Evolutionary conservation across 1,140 invertebrate species (phyloP).

Genomic region (Trachelipus rathkii): DNA sequence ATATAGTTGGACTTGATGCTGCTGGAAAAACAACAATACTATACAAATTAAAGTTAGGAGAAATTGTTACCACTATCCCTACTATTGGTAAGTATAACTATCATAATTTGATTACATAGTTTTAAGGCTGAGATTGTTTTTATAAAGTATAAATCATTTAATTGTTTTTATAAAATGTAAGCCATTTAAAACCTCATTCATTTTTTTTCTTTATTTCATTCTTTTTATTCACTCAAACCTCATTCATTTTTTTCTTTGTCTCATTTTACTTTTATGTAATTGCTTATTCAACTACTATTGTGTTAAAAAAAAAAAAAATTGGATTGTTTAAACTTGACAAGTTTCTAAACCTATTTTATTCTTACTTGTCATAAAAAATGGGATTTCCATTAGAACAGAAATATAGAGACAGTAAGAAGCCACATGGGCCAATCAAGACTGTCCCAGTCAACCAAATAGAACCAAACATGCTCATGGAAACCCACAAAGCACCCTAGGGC

Average conservation of each 20-base stretch:
- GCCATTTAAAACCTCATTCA: background rate
- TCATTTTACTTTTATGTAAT: constrained; percentile 12
- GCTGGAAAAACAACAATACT: constrained; percentile 99
- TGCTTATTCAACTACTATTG: background rate
- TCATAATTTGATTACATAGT: background rate
- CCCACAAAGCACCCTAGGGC: too few species aligned
- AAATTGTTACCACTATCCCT: constrained; percentile 99
- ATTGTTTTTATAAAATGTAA: constrained; percentile 1
- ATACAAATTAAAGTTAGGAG: constrained; percentile 99
- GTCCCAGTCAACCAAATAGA: too few species aligned
- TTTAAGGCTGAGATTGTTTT: constrained; percentile 29
- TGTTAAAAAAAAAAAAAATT: too few species aligned
- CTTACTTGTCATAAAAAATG: background rate
- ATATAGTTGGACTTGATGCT: constrained; percentile 82
- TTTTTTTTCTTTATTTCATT: constrained; percentile 21
- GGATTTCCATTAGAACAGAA: background rate
- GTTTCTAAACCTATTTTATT: background rate
- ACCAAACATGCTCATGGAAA: too few species aligned
- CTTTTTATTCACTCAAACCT: too few species aligned
- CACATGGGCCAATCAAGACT: too few species aligned
- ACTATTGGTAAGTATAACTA: constrained; percentile 80
- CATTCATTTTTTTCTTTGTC: constrained; percentile 12
- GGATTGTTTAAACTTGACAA: too few species aligned
- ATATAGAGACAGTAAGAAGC: too few species aligned
- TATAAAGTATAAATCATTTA: background rate